Evolutionary conservation across 2,797 vertebrate genomes (phyloP), one percentile per base, ranked within the genome.

Genomic region (Malacoraja senta): DNA sequence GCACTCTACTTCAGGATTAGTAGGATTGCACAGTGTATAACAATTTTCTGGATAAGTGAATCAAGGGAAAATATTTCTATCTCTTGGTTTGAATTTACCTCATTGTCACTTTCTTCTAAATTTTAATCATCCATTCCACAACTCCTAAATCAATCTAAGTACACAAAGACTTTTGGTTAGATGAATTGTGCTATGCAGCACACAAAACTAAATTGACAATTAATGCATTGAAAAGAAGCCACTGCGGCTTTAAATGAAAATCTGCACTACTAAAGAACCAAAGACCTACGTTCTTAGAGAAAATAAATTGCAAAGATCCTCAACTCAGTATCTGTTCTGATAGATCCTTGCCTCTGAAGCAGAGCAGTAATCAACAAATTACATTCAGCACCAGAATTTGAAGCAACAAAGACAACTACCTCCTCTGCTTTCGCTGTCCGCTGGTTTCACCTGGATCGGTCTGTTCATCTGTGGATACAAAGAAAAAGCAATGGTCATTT

Each of bases 371-470:
- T 35, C 17, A 83, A 78, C 29, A 26, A 95, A 95, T 95, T 95
- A 95, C 93, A 95, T 94, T 95, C 95, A 95, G 94, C 93, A 93
- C 88, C 91, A 93, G 32, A 83, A 94, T 94, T 95, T 94, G 94
- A 95, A 96, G 95, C 94, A 97, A 96, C 95, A 94, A 95, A 93
- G 93, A 95, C 95, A 96, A 98, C 98, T 97, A 99, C 98, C 98
- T 99, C 98, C 98, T 97, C 98, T 97, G 96, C 98, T 99, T 97
- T 99, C 98, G 93, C 98, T 99, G 98, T 99, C 98, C 94, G 98
- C 98, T 94, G 98, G 98, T 96, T 99, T 99, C 98, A 99, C 98
- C 96, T 99, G 98, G 98, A 99, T 99, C 0, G 98, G 98, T 96
- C 98, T 98, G 96, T 99, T 99, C 98, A 99, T 99, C 98, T 99